Evolutionary conservation across 2,888 invertebrate species (phyloP), one percentile per base, ranked within the genome.

Genomic region (Myopa testacea): DNA sequence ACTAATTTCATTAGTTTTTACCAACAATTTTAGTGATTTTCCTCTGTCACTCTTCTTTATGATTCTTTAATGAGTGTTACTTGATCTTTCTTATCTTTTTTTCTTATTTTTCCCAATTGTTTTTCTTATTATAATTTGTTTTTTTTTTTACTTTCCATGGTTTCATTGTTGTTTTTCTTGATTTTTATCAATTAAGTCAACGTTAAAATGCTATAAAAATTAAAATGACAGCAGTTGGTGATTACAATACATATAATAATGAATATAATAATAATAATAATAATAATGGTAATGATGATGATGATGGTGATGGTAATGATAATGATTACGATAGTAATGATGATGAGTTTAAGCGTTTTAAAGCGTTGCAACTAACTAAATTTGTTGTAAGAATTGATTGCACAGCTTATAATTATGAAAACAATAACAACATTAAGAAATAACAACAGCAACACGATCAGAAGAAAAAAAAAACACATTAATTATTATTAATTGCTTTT

Each of bases 401-500:
- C 16, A 55, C 14, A 55, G 10, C 55, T 55, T 55, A 10, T 45
- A 45, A 45, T 45, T 45, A 45, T 55, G 10, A 16, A 6, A 55
- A 16, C 55, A 16, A 55, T 12, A 55, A n/a, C 55, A 55, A 55
- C 55, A 26, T 26, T 26, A 26, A 26, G 26, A 26, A 26, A 26
- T 26, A 62, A 62, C 62, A 62, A 6, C 19, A 62, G 34, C 37
- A 65, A 16, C 65, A 65, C 12, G 14, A 65, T 12, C 65, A 38
- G 34, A 38, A 65, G 38, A 38, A 38, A 16, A 65, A 19, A 65
- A 38, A 37, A 65, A 65, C 65, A 65, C 65, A 65, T 38, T 65
- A 65, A 65, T 65, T 65, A 37, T 65, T 65, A 65, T 65, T 65
- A 38, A 65, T 65, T 63, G 26, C 26, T 63, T 63, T 34, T 26